phyloP scores from a whole-genome alignment of 1,140 invertebrate genomes.

The Ips typographus region DNA sequence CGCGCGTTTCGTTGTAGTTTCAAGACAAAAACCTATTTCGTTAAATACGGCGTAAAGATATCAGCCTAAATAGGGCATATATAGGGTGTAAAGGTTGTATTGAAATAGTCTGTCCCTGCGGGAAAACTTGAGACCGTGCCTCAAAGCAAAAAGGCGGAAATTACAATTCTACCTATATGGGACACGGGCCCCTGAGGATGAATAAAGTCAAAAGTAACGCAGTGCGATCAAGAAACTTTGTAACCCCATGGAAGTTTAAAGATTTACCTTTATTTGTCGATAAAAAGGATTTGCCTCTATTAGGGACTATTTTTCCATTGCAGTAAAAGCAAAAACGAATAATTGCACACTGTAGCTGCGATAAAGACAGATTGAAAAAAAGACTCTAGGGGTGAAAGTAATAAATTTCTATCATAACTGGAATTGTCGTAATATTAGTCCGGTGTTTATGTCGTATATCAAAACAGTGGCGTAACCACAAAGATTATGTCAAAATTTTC shows the following conservation, averaged over 20 bases:
- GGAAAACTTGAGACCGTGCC: conserved; percentile 38
- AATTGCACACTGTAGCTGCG: neutral
- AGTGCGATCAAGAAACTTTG: conserved; percentile 33
- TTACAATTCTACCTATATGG: conserved; percentile 42
- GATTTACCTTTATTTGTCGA: conserved; percentile 37
- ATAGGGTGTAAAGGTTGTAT: conserved; percentile 39
- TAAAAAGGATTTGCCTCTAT: conserved; percentile 24
- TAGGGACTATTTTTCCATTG: conserved; percentile 1
- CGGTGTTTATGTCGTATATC: neutral
- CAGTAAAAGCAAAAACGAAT: conserved; percentile 9
- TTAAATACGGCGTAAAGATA: conserved; percentile 20
- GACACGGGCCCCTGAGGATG: conserved; percentile 47
- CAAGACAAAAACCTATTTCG: conserved; percentile 27
- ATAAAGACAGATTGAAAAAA: conserved; percentile 16
- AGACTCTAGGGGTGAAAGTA: conserved; percentile 15
- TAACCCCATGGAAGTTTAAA: conserved; percentile 18
- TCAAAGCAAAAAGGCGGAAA: conserved; percentile 42
- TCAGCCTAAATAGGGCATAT: conserved; percentile 21
- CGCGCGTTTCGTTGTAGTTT: neutral
- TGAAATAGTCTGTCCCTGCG: conserved; percentile 46
- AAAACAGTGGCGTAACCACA: conserved; percentile 12
- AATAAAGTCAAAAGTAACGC: conserved; percentile 49
- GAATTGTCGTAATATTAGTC: conserved; percentile 21
- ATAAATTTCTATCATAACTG: conserved; percentile 14
- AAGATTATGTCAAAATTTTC: neutral